Conservation (phyloP, 2,797 vertebrate genomes). For the Tapera naevia region DNA sequence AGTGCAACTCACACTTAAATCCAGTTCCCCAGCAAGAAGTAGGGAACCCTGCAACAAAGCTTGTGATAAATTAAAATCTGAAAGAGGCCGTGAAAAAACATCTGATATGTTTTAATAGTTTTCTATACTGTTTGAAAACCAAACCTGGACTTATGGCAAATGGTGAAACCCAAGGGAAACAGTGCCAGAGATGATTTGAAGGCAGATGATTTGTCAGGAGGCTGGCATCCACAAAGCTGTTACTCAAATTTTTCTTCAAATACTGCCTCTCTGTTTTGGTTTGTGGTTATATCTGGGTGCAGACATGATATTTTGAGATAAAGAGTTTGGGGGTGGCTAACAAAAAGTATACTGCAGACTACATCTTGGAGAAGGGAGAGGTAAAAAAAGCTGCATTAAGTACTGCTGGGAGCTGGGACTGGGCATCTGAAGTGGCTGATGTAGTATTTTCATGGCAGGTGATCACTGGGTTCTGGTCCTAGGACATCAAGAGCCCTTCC, state of each 20-base stretch:
- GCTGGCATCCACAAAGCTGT: neutral
- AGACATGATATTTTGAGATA: slow-evolving; percentile 6
- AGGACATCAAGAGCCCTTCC: neutral
- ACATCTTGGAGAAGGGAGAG: neutral
- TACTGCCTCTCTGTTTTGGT: neutral
- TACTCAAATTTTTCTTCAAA: neutral
- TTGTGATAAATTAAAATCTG: neutral
- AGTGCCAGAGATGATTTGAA: neutral
- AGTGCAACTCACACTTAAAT: neutral
- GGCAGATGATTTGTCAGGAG: neutral
- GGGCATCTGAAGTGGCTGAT: neutral
- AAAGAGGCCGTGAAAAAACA: neutral
- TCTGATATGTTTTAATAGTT: neutral
- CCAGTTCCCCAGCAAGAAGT: neutral
- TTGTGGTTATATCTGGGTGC: neutral
- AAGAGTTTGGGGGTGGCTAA: neutral
- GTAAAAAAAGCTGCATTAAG: neutral
- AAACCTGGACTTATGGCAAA: neutral
- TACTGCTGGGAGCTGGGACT: neutral
- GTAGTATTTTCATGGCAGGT: neutral
- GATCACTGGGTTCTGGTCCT: neutral
- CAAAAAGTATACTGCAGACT: neutral
- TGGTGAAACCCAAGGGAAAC: neutral
- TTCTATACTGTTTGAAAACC: neutral
- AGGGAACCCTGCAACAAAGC: slow-evolving; percentile 16